Evolutionary conservation across 2,797 vertebrate species (phyloP).

Genomic region (Microctenopoma steveboyesi): DNA sequence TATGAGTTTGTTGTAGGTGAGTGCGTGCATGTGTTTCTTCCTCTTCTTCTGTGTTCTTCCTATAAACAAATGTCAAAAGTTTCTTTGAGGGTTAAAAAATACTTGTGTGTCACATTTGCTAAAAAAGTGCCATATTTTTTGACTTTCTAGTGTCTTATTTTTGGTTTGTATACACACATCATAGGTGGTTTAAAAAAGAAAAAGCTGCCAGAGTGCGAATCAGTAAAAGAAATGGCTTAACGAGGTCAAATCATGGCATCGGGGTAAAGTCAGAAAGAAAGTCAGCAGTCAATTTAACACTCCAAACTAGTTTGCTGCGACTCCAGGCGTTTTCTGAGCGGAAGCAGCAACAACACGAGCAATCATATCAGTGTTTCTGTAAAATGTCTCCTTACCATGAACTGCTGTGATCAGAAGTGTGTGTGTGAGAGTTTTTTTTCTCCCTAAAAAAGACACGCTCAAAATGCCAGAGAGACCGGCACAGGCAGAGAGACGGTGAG

Average conservation of each 20-base stretch:
- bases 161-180: conserved; percentile 52
- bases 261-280: neutral
- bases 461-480: neutral
- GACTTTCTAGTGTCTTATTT: conserved; percentile 76
- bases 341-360: neutral
- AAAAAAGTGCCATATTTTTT: conserved; percentile 83
- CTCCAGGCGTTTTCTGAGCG: neutral
- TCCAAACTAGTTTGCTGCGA: conserved; percentile 9
- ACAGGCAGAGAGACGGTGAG: neutral
- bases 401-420: conserved; percentile 12
- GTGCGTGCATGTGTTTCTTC: conserved; percentile 56
- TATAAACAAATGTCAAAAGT: conserved; percentile 60
- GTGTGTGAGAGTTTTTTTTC: neutral
- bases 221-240: neutral
- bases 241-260: neutral
- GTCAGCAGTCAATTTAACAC: neutral
- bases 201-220: neutral
- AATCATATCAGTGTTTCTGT: conserved; percentile 18
- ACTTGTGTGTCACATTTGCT: conserved; percentile 58
- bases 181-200: neutral
- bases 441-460: conserved; percentile 13
- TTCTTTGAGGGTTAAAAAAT: conserved; percentile 19
- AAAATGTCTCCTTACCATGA: conserved; percentile 10
- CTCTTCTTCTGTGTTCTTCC: conserved; percentile 76
- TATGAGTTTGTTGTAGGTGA: conserved; percentile 45